Evolutionary conservation across 2,888 invertebrate genomes (phyloP), one percentile per base, ranked within the genome.

Genomic region (Diaperis boleti): DNA sequence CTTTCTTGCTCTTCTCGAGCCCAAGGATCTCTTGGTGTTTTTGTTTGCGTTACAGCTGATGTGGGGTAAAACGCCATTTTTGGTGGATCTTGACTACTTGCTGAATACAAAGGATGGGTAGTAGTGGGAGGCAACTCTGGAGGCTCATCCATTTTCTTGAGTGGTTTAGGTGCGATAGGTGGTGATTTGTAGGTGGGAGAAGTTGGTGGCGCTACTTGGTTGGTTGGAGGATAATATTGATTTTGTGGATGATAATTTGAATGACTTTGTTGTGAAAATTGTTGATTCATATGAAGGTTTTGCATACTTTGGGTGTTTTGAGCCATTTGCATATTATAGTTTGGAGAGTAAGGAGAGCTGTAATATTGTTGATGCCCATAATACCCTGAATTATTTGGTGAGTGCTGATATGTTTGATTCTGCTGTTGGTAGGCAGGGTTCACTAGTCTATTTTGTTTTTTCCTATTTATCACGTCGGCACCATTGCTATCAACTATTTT

Each of bases 1-100:
- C 86, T 69, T 83, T 96, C 96, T 72, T 92, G 89, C 80, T 95
- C 95, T 83, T 96, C 96, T 17, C 95, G 85, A 75, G 95, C 94
- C 96, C 96, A 96, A 1, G 96, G 95, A 85, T 93, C 94, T 72
- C 89, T 85, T 0, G 77, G 84, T 81, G 79, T 75, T 64, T 74
- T 73, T 3, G 50, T 69, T 10, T 57, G 56, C 20, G 70, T 44
- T 20, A 65, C 62, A 22, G 67, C 18, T 3, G 26, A 56, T 1
- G 84, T 82, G 7, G 88, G 85, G 81, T 90, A 88, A 78, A 89
- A 90, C 18, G 89, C 87, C 74, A 91, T 90, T 72, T 90, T 88
- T 0, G 90, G 90, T 8, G 90, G 89, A 78, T 92, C 92, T 71
- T 88, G 82, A 45, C 89, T 86, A 75, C 92, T 90, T 52, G 92